Evolutionary conservation across 2,888 invertebrate species (phyloP).

Genomic region (Agrochola litura): DNA sequence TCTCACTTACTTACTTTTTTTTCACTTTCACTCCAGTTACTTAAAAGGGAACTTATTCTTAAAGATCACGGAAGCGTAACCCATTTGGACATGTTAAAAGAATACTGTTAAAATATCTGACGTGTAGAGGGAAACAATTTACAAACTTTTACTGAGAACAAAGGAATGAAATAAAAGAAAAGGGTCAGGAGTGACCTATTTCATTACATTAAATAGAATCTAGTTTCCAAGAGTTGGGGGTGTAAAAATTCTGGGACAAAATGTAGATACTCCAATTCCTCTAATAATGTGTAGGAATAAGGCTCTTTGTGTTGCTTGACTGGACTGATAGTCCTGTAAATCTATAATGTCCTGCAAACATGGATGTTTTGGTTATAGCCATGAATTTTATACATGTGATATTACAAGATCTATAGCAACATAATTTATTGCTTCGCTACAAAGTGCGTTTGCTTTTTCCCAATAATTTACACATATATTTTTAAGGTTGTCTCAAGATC

Average conservation of each 20-base stretch:
- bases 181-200: slow-evolving; percentile 20
- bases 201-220: slow-evolving; percentile 31
- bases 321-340: neutral
- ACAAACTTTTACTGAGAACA: slow-evolving; percentile 26
- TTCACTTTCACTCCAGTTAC: slow-evolving; percentile 9
- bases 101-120: slow-evolving; percentile 1
- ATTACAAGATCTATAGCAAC: neutral
- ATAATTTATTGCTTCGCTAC: neutral
- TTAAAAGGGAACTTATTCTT: slow-evolving; percentile 18
- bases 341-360: neutral
- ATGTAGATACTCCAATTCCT: neutral
- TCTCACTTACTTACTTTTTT: no score
- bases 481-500: slow-evolving; percentile 24
- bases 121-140: slow-evolving; percentile 20
- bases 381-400: neutral
- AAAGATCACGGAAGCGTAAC: slow-evolving; percentile 4
- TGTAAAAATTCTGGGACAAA: neutral
- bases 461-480: neutral
- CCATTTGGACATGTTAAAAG: slow-evolving; percentile 1
- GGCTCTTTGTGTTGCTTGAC: neutral
- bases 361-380: neutral
- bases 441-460: neutral
- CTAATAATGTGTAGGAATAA: neutral
- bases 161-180: slow-evolving; percentile 43
- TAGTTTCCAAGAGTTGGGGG: slow-evolving; percentile 23